A percentile compares a stretch with the other conserved stretches of the same genome.
phyloP scores from a whole-genome alignment of 1,140 invertebrate genomes.

The Bombus confusus region DNA sequence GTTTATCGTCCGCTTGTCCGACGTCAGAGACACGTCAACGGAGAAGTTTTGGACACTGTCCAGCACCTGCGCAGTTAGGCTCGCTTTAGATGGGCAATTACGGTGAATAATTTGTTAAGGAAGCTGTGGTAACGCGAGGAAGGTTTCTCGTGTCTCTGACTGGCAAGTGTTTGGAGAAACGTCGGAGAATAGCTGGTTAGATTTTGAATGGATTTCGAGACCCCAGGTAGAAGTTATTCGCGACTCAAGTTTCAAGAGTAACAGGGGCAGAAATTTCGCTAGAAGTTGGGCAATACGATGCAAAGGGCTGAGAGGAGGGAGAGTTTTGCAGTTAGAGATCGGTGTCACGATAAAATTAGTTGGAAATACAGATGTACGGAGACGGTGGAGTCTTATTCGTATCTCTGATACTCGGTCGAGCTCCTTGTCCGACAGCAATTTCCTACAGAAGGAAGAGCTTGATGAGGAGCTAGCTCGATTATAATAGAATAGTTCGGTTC shows the following conservation, averaged over 20 bases:
- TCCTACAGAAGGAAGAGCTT: not conserved
- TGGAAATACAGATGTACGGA: not conserved
- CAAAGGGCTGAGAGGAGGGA: not conserved
- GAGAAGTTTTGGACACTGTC: conserved; percentile 41
- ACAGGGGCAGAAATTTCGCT: not conserved
- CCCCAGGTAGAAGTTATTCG: not conserved
- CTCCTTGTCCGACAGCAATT: not conserved
- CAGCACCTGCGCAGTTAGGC: not conserved
- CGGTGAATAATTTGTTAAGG: not conserved
- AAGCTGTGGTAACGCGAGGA: not conserved
- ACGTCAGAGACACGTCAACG: conserved; percentile 36
- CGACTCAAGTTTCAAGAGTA: not conserved
- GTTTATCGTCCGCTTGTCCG: conserved; percentile 43
- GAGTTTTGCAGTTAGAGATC: conserved; percentile 9
- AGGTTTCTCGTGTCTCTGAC: not conserved
- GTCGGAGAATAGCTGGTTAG: not conserved
- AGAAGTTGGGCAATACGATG: not conserved
- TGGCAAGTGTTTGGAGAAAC: not conserved
- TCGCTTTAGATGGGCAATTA: not conserved
- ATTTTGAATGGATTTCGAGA: not conserved
- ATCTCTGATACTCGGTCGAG: not conserved
- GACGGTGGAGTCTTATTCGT: not conserved
- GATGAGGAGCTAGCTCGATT: conserved; percentile 1
- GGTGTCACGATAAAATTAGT: not conserved
- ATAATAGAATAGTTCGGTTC: conserved; percentile 8